Percentiles rank a stretch among this genome's conserved stretches.
phyloP scores from a whole-genome alignment of 1,140 invertebrate genomes.

The Nylanderia fulva region DNA sequence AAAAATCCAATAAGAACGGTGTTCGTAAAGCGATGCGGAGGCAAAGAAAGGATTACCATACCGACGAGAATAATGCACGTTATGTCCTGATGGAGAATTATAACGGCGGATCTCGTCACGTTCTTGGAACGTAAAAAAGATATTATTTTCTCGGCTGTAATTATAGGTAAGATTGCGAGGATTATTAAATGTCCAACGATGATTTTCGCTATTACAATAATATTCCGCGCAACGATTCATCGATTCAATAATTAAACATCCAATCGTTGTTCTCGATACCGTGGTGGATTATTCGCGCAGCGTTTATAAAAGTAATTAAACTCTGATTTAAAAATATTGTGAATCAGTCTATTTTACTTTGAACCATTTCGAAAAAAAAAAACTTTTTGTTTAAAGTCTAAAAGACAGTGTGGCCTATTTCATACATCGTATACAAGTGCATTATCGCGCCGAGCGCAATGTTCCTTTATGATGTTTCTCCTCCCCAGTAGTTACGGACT shows the following conservation, averaged over 20 bases:
- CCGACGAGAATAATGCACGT: slow-evolving; percentile 32
- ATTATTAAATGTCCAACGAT: too few species aligned
- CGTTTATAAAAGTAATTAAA: background rate
- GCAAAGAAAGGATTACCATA: slow-evolving; percentile 37
- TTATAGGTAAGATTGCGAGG: background rate
- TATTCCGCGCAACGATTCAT: background rate
- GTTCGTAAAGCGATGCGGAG: background rate
- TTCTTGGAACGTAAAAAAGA: slow-evolving; percentile 8
- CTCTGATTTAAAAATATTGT: background rate
- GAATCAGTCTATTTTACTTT: background rate
- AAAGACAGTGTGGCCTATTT: background rate
- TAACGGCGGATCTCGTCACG: background rate
- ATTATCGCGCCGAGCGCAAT: background rate
- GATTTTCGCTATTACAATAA: background rate
- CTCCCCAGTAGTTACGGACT: background rate
- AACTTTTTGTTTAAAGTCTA: background rate
- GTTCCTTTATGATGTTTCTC: slow-evolving; percentile 13
- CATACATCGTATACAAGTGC: background rate
- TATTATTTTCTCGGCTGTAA: background rate
- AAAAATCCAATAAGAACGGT: slow-evolving; percentile 46
- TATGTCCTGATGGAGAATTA: slow-evolving; percentile 18
- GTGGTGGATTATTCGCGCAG: background rate
- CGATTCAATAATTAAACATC: background rate
- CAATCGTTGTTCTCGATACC: background rate
- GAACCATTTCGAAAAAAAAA: background rate